Base-by-base conservation (phyloP, 35 echinoderm and acorn worm genomes). In the Ophiothrix spiculata region DNA sequence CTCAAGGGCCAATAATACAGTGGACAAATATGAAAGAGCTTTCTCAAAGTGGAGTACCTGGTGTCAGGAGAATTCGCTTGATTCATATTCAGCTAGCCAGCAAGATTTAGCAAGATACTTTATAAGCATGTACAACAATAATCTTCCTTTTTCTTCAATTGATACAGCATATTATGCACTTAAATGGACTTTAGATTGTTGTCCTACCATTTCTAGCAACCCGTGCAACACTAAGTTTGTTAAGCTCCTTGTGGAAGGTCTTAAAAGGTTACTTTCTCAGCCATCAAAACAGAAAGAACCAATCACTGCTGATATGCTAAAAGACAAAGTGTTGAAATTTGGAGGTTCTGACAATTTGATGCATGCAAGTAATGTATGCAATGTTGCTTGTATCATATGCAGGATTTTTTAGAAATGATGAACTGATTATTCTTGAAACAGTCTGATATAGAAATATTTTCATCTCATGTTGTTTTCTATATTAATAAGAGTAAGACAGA, bases 361-460 rank as follows among this genome's bases (percentile, higher is more conserved):
- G 37, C 6, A 80, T 38, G 29, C 39, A 25, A 33, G 78, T n/a
- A 13, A 33, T 80, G 33, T 80, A 37, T 38, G 38, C 78, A 13
- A 37, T 80, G 78, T 39, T 33, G 35, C 38, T 80, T 37, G 13
- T 80, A 16, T 37, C 78, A 16, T 80, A 37, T 15, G 78, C 78
- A 19, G 78, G 78, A 11, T 80, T 80, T 80, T 80, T 80, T 39
- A 32, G 78, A 40, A 37, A 80, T 29, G 78, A 80, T 37, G 78
- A 80, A 80, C 33, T 80, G 33, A 16, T 29, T 36, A 80, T 37
- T 38, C 33, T 80, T 38, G 39, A 37, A 38, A 38, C 25, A n/a
- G 38, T 80, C 33, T 38, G 78, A 80, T 40, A 25, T 39, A 21
- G 78, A 80, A 37, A 35, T 80, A 13, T 38, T 37, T 40, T 29